Evolutionary conservation across 2,797 vertebrate genomes (phyloP).

Genomic region (Acipenser oxyrinchus): DNA sequence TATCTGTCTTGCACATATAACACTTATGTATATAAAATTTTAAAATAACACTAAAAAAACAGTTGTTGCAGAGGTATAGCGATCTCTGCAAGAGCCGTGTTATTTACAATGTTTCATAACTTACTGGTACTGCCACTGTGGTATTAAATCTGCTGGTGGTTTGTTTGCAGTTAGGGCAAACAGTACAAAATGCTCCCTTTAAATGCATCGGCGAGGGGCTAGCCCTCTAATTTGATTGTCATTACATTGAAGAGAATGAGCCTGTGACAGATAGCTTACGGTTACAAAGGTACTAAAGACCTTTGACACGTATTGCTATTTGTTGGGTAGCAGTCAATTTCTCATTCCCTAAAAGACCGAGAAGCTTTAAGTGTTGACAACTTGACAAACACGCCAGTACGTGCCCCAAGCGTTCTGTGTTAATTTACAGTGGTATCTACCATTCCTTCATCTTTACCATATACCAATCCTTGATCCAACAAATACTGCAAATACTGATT

Average conservation of each 20-base stretch:
- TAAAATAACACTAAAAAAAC: too few species aligned
- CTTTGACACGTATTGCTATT: slow-evolving; percentile 58
- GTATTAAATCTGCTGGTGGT: slow-evolving; percentile 37
- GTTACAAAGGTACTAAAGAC: slow-evolving; percentile 60
- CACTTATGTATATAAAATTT: too few species aligned
- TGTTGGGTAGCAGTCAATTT: slow-evolving; percentile 19
- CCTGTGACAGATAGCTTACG: slow-evolving; percentile 63
- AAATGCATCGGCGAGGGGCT: slow-evolving; percentile 14
- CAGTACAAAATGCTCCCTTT: not conserved
- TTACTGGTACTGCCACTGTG: slow-evolving; percentile 1
- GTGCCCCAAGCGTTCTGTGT: slow-evolving; percentile 27
- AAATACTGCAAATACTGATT: slow-evolving; percentile 31
- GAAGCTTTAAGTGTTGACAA: slow-evolving; percentile 33
- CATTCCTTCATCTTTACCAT: not conserved
- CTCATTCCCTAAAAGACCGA: slow-evolving; percentile 6
- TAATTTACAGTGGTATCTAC: slow-evolving; percentile 18
- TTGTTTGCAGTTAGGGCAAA: slow-evolving; percentile 43
- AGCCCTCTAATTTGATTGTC: slow-evolving; percentile 26
- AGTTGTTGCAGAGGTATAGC: not conserved
- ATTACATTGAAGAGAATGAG: slow-evolving; percentile 51
- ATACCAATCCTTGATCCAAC: not conserved
- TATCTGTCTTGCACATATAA: too few species aligned
- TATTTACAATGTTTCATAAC: not conserved
- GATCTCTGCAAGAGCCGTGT: not conserved
- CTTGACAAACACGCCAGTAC: slow-evolving; percentile 28